These are phyloP conservation scores for Aphelenchoides avenae DNA, from an alignment of 1,140 invertebrate genomes.

Conservation along the genomic window DNA sequence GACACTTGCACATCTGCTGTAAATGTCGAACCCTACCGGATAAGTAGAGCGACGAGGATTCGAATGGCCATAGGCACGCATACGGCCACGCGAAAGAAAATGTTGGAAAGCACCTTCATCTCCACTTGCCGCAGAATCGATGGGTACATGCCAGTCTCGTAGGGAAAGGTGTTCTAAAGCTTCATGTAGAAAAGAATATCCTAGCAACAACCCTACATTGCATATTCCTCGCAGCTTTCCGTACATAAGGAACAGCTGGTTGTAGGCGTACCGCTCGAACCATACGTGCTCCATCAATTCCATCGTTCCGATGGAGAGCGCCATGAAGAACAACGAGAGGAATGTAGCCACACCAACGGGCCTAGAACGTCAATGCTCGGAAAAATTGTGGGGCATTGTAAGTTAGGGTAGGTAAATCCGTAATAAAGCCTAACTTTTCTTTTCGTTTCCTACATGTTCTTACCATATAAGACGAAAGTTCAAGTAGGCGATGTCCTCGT, in stretches of 20 bases:
- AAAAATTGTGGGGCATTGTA: too few relatives aligned
- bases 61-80: constrained; percentile 50
- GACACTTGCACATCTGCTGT: too few relatives aligned
- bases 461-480: constrained; percentile 46
- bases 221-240: constrained; percentile 39
- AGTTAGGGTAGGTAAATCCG: too few relatives aligned
- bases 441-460: background rate
- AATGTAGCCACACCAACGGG: constrained; percentile 33
- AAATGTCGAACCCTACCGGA: constrained; percentile 13
- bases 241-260: constrained; percentile 40
- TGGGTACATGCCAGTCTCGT: constrained; percentile 68
- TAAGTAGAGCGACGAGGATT: constrained; percentile 63
- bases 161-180: constrained; percentile 67
- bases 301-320: constrained; percentile 25
- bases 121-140: constrained; percentile 72
- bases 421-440: too few relatives aligned
- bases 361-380: too few relatives aligned
- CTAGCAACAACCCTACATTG: constrained; percentile 60
- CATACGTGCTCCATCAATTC: constrained; percentile 18
- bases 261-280: constrained; percentile 24
- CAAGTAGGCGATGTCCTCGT: constrained; percentile 52
- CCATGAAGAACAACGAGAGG: constrained; percentile 41
- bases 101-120: constrained; percentile 67
- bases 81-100: constrained; percentile 67
- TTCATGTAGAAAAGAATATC: constrained; percentile 68